These are phyloP conservation scores for Eudemis profundana DNA, from an alignment of 2,888 invertebrate species.

Conservation along the genomic window DNA sequence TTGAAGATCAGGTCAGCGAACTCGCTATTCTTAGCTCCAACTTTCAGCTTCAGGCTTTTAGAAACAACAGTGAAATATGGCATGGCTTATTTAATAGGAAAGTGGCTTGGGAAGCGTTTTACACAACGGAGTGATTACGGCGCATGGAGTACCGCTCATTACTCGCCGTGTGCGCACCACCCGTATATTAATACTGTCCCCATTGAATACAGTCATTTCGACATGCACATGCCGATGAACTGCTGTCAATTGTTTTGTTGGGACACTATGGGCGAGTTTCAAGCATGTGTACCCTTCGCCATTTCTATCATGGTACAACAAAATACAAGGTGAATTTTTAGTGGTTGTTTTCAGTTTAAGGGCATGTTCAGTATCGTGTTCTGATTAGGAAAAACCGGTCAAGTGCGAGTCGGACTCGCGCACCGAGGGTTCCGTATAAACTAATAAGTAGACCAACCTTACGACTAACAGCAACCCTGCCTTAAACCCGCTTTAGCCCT, in stretches of 20 bases:
- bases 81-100: conserved; percentile 52
- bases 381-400: no score
- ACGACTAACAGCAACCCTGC: no score
- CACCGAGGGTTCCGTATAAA: no score
- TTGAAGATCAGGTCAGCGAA: no score
- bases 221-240: conserved; percentile 32
- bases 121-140: conserved; percentile 53
- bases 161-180: conserved; percentile 53
- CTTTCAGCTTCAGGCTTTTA: not conserved
- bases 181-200: conserved; percentile 55
- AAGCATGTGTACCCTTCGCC: not conserved
- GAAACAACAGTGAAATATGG: not conserved
- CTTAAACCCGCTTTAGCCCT: no score
- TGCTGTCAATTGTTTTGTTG: conserved; percentile 21
- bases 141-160: conserved; percentile 50
- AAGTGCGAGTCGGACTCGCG: no score
- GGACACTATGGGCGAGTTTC: conserved; percentile 8
- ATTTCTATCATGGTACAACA: no score
- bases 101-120: conserved; percentile 60
- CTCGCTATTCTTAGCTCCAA: not conserved
- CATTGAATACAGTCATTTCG: conserved; percentile 45
- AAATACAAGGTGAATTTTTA: no score
- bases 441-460: no score
- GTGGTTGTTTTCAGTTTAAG: no score
- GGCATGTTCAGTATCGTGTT: no score